Evolutionary conservation across 2,888 invertebrate species (phyloP).

Genomic region (Lobophora halterata): DNA sequence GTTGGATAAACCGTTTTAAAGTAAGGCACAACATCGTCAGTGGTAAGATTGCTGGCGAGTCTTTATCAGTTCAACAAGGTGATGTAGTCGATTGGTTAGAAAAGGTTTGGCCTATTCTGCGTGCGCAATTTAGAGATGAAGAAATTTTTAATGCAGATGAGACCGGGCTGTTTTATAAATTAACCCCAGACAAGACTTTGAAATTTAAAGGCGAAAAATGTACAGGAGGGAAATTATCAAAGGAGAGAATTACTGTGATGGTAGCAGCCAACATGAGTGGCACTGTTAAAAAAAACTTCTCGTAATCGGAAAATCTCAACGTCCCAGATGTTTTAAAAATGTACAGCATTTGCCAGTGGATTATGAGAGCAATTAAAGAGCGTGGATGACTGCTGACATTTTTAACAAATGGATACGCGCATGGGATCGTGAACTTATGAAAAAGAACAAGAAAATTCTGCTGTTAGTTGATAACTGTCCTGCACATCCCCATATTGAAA

Average conservation of each 20-base stretch:
- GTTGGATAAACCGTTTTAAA: conserved; percentile 26
- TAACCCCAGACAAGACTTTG: conserved; percentile 35
- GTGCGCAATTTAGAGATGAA: conserved; percentile 3
- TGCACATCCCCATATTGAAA: conserved; percentile 33
- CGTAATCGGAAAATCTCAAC: conserved; percentile 28
- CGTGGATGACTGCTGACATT: conserved; percentile 44
- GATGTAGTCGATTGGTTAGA: not conserved
- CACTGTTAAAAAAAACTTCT: conserved; percentile 41
- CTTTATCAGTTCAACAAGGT: not conserved
- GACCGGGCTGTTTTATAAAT: conserved; percentile 36
- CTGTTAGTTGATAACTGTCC: conserved; percentile 43
- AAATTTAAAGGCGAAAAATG: conserved; percentile 40
- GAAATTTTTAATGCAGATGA: conserved; percentile 40
- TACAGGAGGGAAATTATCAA: conserved; percentile 44
- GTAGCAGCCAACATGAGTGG: conserved; percentile 33
- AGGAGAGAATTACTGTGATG: conserved; percentile 41
- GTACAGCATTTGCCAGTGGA: conserved; percentile 19
- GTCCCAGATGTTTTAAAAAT: conserved; percentile 39
- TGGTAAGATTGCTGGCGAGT: conserved; percentile 22
- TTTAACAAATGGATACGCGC: conserved; percentile 31
- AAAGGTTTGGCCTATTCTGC: conserved; percentile 1
- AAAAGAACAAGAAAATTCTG: conserved; percentile 34
- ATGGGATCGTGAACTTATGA: conserved; percentile 34
- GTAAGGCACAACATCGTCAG: conserved; percentile 25
- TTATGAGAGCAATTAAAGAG: conserved; percentile 34